Evolutionary conservation across 2,888 invertebrate species (phyloP).

Genomic region (Linhomoeus sp.): DNA sequence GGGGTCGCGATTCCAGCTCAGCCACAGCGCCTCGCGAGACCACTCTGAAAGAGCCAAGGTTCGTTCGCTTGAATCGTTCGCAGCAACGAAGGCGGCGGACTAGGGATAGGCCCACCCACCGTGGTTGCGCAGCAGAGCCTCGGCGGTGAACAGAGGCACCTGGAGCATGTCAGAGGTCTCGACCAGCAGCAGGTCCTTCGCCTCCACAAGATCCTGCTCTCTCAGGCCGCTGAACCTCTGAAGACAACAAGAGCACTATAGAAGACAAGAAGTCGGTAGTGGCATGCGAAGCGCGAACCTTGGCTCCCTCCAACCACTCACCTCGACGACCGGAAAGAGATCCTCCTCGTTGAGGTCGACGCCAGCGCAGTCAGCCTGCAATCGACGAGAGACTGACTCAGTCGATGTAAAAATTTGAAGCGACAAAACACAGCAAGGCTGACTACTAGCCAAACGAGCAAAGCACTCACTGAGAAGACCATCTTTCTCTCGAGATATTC

Average conservation of each 20-base stretch:
- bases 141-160: constrained; percentile 47
- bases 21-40: constrained; percentile 44
- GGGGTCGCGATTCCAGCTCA: constrained; percentile 48
- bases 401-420: too few relatives aligned
- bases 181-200: constrained; percentile 46
- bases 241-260: neutral
- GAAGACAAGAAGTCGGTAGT: neutral
- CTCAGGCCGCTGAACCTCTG: constrained; percentile 34
- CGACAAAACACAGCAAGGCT: too few relatives aligned
- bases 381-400: too few relatives aligned
- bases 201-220: constrained; percentile 47
- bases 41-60: constrained; percentile 37
- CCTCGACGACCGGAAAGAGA: constrained; percentile 5
- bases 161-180: constrained; percentile 51
- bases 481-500: constrained; percentile 45
- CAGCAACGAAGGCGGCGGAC: neutral
- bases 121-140: constrained; percentile 45
- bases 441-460: too few relatives aligned
- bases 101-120: constrained; percentile 30
- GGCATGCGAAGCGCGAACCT: too few relatives aligned
- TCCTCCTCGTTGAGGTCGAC: constrained; percentile 5
- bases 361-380: too few relatives aligned
- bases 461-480: constrained; percentile 37
- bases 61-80: neutral
- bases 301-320: neutral